These are phyloP conservation scores for Gymnogyps californianus DNA, from an alignment of 2,113 vertebrate genomes.

Conservation along the genomic window DNA sequence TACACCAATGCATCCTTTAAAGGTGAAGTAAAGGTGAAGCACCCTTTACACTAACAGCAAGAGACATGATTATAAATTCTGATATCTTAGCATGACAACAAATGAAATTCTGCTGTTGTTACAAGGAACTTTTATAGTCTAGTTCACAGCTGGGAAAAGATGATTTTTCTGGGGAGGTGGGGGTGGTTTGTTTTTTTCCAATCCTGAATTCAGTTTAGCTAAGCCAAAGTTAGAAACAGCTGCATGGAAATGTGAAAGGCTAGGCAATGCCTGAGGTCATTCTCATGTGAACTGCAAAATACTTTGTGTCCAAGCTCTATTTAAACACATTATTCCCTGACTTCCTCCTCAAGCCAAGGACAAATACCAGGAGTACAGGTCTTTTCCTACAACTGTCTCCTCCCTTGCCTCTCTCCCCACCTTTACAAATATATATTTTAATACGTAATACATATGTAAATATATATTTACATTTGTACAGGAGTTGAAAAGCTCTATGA, in stretches of 20 bases:
- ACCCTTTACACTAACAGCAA: background rate
- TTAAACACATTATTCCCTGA: background rate
- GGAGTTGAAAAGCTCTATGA: background rate
- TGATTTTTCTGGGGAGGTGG: accelerated
- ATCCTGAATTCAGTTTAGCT: background rate
- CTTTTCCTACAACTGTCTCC: background rate
- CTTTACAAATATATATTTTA: background rate
- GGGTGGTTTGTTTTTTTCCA: background rate
- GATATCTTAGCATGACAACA: background rate
- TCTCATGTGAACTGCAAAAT: background rate
- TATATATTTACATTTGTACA: background rate
- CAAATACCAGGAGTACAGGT: background rate
- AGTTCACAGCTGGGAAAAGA: background rate
- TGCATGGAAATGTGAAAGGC: background rate
- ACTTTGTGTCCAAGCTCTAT: background rate
- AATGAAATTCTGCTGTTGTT: background rate
- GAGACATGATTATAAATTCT: accelerated
- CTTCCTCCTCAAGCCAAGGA: background rate
- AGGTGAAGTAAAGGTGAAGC: background rate
- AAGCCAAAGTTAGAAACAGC: background rate
- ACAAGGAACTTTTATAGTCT: background rate
- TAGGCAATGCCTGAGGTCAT: background rate
- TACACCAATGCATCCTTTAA: background rate
- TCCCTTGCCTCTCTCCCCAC: background rate
- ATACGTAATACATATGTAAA: background rate